These are phyloP conservation scores for Poecilobothrus nobilitatus DNA, from an alignment of 2,888 invertebrate genomes.

Conservation along the genomic window DNA sequence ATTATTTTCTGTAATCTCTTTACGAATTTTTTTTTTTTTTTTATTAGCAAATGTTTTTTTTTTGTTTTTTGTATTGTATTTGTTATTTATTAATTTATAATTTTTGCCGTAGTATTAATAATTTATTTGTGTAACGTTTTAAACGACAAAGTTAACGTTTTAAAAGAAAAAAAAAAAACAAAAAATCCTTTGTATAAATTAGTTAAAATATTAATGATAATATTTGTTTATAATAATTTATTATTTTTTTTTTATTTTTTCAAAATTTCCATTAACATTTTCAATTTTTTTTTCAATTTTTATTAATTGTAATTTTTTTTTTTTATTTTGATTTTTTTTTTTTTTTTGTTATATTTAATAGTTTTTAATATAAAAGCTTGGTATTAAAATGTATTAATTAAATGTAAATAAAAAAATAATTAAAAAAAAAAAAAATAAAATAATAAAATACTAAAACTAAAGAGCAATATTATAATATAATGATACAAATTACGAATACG, in stretches of 20 bases:
- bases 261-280: too few relatives aligned
- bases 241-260: too few relatives aligned
- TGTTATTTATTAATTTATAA: not conserved
- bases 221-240: not conserved
- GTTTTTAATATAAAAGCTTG: too few relatives aligned
- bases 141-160: slow-evolving; percentile 1
- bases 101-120: not conserved
- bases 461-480: too few relatives aligned
- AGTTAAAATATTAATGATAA: not conserved
- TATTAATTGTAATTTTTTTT: too few relatives aligned
- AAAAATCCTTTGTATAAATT: not conserved
- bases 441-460: too few relatives aligned
- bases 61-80: not conserved
- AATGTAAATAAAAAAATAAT: too few relatives aligned
- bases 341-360: too few relatives aligned
- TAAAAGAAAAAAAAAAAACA: too few relatives aligned
- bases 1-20: not conserved
- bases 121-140: not conserved
- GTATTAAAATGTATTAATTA: too few relatives aligned
- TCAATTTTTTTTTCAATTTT: not conserved
- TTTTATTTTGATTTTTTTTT: not conserved
- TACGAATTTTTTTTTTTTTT: not conserved
- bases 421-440: too few relatives aligned
- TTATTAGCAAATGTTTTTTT: not conserved
- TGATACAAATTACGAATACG: too few relatives aligned